Evolutionary conservation across 2,113 vertebrate species (phyloP), one percentile per base, ranked within the genome.

Genomic region (Marmota flaviventris): DNA sequence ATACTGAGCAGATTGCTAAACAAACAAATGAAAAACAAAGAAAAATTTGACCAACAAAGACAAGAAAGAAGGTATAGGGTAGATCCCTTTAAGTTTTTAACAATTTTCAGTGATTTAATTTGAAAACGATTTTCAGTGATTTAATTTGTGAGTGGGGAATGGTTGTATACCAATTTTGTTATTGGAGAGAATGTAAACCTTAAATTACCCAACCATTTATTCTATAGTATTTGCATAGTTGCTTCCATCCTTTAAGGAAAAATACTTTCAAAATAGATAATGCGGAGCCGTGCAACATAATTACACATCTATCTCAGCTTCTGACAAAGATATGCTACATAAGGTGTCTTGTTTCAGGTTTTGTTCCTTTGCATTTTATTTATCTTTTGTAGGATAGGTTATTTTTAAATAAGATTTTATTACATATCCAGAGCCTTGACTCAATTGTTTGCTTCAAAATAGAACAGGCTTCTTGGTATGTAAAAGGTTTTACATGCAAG

Each of bases 331-430:
- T 42, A 58, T 81, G 51, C 34, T 32, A 34, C 48, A 1, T 53
- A 82, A 89, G 34, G 8, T 51, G 34, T 51, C 27, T 65, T 85
- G 27, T 67, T 96, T 67, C 4, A 93, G 79, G 42, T 56, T 48
- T 72, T 77, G 1, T 27, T 87, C 51, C 34, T 94, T 89, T 1
- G 65, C 24, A 53, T 58, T 81, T 90, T 79, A 29, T 29, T 70
- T 34, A 45, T 70, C 58, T 91, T 69, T 85, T 61, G 37, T 81
- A 45, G 25, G 6, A 75, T 72, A 88, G 25, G 51, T 79, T 79
- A n/a, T 92, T 94, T 37, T 73, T 39, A 92, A 95, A 92, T 89
- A 56, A 87, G 8, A 1, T 77, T 93, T 89, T 61, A 93, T 53
- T 77, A 20, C 24, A 29, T 53, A 58, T 72, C 18, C 88, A 85